Percentiles rank a stretch among this genome's conserved stretches.
Conservation (phyloP, 2,797 vertebrate genomes). For the Acrocephalus scirpaceus region DNA sequence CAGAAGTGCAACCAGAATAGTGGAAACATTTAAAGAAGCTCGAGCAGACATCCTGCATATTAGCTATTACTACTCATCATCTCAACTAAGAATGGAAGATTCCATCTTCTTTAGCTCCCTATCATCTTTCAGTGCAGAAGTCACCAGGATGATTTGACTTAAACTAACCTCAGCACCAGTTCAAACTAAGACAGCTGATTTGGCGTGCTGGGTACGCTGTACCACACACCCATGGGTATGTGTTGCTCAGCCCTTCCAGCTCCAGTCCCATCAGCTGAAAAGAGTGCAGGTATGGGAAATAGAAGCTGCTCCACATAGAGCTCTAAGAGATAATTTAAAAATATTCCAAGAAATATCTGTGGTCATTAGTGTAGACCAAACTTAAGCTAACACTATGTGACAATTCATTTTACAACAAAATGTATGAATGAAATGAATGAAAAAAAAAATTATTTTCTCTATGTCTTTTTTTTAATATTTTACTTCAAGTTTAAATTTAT, state of each 20-base stretch:
- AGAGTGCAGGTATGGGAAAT: not conserved
- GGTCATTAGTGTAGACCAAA: not conserved
- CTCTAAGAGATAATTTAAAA: not conserved
- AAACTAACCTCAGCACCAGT: not conserved
- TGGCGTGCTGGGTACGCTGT: not conserved
- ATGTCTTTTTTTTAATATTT: not conserved
- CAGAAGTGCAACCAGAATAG: not conserved
- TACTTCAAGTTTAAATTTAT: not conserved
- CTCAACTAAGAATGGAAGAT: not conserved
- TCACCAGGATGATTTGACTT: not conserved
- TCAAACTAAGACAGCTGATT: not conserved
- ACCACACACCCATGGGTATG: not conserved
- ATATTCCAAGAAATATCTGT: not conserved
- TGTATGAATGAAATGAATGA: no score
- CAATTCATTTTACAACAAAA: not conserved
- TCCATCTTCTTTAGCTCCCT: not conserved
- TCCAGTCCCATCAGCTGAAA: not conserved
- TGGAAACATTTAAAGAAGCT: not conserved
- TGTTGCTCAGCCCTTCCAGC: not conserved
- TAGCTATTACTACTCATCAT: not conserved
- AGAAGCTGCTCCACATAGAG: not conserved
- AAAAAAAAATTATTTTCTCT: not conserved
- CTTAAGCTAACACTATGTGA: not conserved
- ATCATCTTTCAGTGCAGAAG: not conserved
- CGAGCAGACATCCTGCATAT: accelerated